Evolutionary conservation across 2,888 invertebrate species (phyloP), one percentile per base, ranked within the genome.

Genomic region (Pterostichus niger): DNA sequence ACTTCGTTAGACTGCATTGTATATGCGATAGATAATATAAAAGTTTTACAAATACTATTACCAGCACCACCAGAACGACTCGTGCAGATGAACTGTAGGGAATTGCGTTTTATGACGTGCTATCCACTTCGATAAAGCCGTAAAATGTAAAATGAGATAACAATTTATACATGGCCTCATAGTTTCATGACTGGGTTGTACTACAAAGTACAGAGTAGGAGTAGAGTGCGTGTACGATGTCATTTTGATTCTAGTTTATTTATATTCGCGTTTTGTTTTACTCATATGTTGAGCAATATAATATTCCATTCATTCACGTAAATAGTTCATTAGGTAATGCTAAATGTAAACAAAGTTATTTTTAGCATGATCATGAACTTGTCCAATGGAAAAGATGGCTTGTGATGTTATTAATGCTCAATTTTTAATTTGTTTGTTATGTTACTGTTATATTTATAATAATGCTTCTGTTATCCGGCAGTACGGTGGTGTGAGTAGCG

Each of bases 111-210:
- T 24, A 59, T 24, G 11, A 31, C 31, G 31, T 59, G 24, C 59
- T 31, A 59, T 7, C 59, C 31, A 59, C 11, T 31, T 10, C 24
- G 24, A 59, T 59, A 31, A 59, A 59, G 31, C 31, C 31, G 31
- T 59, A 59, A 24, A 59, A 59, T 17, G 59, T 49, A 49, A 49
- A 49, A 49, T 15, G 59, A 59, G 31, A 59, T 59, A 31, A 31
- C 59, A 59, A 59, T 59, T 59, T 59, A 59, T 59, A 59, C 59
- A 59, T 31, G 31, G 49, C n/a, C 49, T 49, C 13, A n/a, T 49
- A 7, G 9, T 5, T 1, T 6, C 40, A 40, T 9, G 40, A 40
- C 7, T 40, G 9, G 40, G 40, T 40, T 40, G 40, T 40, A 40
- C 9, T 24, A 24, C 24, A 24, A 24, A 24, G 24, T 24, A 24